Evolutionary conservation across 2,797 vertebrate genomes (phyloP).

Genomic region (Tapirus indicus): DNA sequence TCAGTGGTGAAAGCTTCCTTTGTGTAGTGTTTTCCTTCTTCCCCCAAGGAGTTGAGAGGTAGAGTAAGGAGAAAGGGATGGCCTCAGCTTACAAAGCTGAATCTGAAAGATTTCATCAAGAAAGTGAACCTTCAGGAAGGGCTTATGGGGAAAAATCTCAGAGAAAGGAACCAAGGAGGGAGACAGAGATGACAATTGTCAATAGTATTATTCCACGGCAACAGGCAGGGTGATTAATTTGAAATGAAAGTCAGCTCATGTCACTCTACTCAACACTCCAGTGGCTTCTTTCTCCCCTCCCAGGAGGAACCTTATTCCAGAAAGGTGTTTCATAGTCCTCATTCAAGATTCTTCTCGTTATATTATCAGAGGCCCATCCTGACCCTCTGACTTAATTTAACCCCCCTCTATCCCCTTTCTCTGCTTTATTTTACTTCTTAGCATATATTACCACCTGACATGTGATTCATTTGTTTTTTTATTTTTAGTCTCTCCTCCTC

Average conservation of each 20-base stretch:
- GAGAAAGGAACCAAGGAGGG: neutral
- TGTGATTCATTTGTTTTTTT: neutral
- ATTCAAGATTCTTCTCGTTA: neutral
- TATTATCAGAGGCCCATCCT: neutral
- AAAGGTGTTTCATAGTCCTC: neutral
- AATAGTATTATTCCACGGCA: neutral
- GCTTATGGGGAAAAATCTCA: neutral
- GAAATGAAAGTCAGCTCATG: neutral
- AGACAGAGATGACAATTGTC: neutral
- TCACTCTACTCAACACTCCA: neutral
- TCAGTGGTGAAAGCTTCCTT: conserved; percentile 66
- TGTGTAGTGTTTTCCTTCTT: conserved; percentile 66
- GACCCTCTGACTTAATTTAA: neutral
- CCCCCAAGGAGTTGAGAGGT: neutral
- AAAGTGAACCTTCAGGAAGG: conserved; percentile 51
- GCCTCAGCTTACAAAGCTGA: neutral
- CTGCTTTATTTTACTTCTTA: conserved; percentile 27
- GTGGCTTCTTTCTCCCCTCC: neutral
- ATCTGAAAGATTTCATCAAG: conserved; percentile 47
- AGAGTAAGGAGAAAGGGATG: neutral
- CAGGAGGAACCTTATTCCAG: neutral
- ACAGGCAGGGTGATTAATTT: neutral
- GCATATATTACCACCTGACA: neutral
- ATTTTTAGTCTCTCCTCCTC: neutral
- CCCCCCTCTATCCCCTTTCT: neutral